Base-by-base conservation (phyloP, 2,797 vertebrate genomes). In the Syngnathus rostellatus region DNA sequence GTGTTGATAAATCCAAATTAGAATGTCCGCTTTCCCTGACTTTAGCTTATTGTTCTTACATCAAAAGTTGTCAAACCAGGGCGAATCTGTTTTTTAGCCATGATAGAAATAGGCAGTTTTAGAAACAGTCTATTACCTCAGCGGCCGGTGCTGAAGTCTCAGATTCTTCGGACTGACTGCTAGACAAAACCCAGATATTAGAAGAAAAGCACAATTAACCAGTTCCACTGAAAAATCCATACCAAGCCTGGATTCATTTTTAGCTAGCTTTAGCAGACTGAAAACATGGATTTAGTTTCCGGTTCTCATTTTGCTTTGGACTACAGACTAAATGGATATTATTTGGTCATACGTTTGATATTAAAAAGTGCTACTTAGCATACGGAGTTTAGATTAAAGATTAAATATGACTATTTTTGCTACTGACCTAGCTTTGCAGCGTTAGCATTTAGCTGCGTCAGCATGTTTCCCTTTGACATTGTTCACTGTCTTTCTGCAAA, bases 81-180 rank as follows among this genome's bases (percentile, higher is more conserved):
- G 64, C 25, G 63, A 70, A 70, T 77, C 72, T 77, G 64, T 65
- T 66, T 80, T 77, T 76, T 78, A 80, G 76, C 64, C 31, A 64
- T 51, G 69, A 76, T 80, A 76, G 75, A 89, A 84, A 79, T 77
- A 65, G 75, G 71, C 69, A 46, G 72, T 62, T 57, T 79, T 70
- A 62, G 31, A 46, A 73, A 74, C 67, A 45, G 72, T 64, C 55
- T 48, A 64, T 75, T 69, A 68, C 74, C 69, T 77, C 63, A 75
- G 66, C 53, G 68, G 63, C 79, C 82, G 70, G 68, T 77, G 0
- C 23, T 16, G 60, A 67, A 68, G 76, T 65, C 84, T 71, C 65
- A 86, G 85, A 89, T 89, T 90, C 82, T 75, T 88, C 62, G 55
- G 14, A 77, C 68, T 66, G 72, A 62, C 55, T 62, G 63, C 60